Conservation (phyloP, 2,797 vertebrate species). For the Cossypha caffra region DNA sequence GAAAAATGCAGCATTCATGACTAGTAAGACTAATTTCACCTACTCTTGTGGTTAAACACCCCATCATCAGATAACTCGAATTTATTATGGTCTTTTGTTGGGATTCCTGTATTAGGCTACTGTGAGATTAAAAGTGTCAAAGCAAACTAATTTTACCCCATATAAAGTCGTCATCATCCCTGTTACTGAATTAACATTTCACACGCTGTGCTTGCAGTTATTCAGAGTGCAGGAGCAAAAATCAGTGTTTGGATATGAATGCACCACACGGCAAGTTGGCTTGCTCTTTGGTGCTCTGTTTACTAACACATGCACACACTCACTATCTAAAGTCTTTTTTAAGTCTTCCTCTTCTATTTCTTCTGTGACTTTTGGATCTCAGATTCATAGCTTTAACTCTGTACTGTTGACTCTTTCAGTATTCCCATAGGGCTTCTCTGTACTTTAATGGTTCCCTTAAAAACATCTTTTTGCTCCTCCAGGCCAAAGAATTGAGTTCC, state of each 20-base stretch:
- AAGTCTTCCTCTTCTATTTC: neutral
- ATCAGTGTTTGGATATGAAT: neutral
- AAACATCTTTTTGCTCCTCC: neutral
- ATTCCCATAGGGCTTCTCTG: neutral
- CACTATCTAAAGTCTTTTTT: neutral
- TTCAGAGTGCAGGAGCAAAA: neutral
- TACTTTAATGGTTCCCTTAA: neutral
- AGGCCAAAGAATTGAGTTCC: neutral
- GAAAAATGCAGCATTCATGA: neutral
- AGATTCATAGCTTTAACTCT: neutral
- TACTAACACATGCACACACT: neutral
- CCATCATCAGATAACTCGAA: neutral
- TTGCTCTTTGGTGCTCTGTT: neutral
- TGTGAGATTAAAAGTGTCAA: neutral
- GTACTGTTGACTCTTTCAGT: neutral
- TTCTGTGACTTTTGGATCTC: neutral
- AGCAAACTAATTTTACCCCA: neutral
- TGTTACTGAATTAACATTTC: neutral
- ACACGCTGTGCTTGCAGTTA: neutral
- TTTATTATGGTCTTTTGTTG: neutral
- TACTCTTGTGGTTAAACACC: neutral
- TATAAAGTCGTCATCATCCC: neutral
- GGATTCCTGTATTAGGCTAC: neutral
- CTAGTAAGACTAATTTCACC: neutral
- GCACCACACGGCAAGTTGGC: neutral